Percentiles rank a stretch among this genome's conserved stretches.
These are phyloP conservation scores for Oedothorax gibbosus DNA, from an alignment of 1,140 invertebrate genomes.

Conservation along the genomic window DNA sequence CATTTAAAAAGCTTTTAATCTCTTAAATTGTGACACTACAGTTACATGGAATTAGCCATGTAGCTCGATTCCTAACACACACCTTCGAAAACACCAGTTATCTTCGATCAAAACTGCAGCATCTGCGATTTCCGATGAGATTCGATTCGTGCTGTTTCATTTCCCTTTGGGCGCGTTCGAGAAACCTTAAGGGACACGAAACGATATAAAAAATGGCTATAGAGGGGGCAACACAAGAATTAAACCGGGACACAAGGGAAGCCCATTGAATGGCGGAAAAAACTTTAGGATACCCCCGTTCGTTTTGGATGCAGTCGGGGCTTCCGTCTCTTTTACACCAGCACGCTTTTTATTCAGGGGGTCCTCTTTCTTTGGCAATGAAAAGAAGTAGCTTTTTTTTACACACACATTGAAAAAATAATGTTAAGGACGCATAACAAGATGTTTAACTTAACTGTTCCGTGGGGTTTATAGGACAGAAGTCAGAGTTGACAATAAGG, in stretches of 20 bases:
- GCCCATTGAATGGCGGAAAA: slow-evolving; percentile 29
- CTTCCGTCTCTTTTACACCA: slow-evolving; percentile 25
- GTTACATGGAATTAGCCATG: too few relatives aligned
- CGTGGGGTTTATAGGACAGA: too few relatives aligned
- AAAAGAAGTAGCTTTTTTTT: too few relatives aligned
- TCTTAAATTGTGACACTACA: too few relatives aligned
- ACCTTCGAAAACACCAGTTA: too few relatives aligned
- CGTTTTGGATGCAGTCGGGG: neutral
- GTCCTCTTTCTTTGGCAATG: slow-evolving; percentile 12
- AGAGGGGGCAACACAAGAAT: slow-evolving; percentile 8
- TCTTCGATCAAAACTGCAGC: slow-evolving; percentile 1
- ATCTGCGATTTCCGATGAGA: slow-evolving; percentile 59
- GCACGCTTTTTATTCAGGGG: neutral
- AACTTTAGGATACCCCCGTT: neutral
- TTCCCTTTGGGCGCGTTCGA: neutral
- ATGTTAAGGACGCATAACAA: too few relatives aligned
- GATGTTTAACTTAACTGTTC: too few relatives aligned
- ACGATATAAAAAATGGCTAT: neutral
- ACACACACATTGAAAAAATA: too few relatives aligned
- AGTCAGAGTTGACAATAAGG: too few relatives aligned
- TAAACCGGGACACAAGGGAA: slow-evolving; percentile 2
- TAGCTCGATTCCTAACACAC: too few relatives aligned
- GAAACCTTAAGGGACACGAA: slow-evolving; percentile 6
- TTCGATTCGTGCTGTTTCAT: slow-evolving; percentile 28
- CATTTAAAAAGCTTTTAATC: too few relatives aligned